Conservation (phyloP, 2,797 vertebrate species). For the Anguilla pacifica region DNA sequence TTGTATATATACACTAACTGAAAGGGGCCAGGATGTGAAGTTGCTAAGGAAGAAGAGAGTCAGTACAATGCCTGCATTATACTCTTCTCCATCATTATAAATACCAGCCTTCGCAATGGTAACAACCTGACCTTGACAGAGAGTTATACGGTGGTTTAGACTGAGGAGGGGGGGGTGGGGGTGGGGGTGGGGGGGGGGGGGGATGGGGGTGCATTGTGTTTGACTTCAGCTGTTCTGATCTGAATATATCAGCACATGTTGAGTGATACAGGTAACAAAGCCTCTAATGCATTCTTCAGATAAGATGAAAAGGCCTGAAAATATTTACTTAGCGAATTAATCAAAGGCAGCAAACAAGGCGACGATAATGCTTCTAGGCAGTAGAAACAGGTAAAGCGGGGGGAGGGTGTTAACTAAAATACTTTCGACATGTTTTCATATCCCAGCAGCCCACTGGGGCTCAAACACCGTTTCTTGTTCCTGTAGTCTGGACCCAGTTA, state of each 20-base stretch:
- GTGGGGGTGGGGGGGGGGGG: too few species aligned
- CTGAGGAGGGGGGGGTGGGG: too few species aligned
- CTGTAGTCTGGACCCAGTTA: not conserved
- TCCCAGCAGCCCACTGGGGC: not conserved
- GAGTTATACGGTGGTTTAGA: not conserved
- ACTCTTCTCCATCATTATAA: not conserved
- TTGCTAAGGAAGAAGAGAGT: not conserved
- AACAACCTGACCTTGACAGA: conserved; percentile 6
- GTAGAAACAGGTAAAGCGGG: conserved; percentile 32
- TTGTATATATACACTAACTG: not conserved
- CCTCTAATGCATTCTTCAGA: conserved; percentile 65
- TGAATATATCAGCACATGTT: conserved; percentile 61
- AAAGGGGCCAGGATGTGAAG: not conserved
- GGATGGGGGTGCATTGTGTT: conserved; percentile 32
- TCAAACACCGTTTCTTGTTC: not conserved
- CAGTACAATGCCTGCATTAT: not conserved
- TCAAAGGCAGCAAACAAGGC: conserved; percentile 49
- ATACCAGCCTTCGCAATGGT: not conserved
- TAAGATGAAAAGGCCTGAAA: conserved; percentile 65
- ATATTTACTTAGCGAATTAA: conserved; percentile 64
- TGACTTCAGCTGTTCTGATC: conserved; percentile 46
- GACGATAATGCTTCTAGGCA: conserved; percentile 30
- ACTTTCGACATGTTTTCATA: not conserved
- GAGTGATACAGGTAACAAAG: conserved; percentile 62
- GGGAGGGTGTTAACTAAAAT: conserved; percentile 56